These are phyloP conservation scores for Entomobrya proxima DNA, from an alignment of 2,888 invertebrate genomes.

Conservation along the genomic window DNA sequence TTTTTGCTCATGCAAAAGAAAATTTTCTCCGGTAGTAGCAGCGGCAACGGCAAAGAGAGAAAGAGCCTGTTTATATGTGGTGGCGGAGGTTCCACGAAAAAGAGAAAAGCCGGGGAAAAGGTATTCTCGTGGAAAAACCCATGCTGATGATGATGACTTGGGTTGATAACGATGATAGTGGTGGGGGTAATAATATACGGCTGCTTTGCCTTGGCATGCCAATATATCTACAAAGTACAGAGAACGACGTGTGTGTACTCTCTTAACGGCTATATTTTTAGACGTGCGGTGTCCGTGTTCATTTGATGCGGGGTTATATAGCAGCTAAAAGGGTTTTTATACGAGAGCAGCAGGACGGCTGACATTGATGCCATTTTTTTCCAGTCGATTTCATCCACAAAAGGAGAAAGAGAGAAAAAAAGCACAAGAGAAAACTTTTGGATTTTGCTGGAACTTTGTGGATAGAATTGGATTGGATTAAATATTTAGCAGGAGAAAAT, in stretches of 20 bases:
- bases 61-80: background rate
- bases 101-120: conserved; percentile 25
- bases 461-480: conserved; percentile 37
- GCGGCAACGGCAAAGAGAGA: background rate
- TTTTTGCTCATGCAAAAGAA: conserved; percentile 22
- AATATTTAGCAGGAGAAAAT: conserved; percentile 37
- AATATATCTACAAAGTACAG: background rate
- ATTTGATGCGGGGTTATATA: background rate
- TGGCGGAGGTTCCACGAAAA: background rate
- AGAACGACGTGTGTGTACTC: background rate
- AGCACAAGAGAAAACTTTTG: conserved; percentile 5
- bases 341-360: conserved; percentile 18
- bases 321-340: background rate
- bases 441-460: conserved; percentile 13
- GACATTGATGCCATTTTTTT: conserved; percentile 49
- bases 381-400: conserved; percentile 29
- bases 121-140: conserved; percentile 45
- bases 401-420: conserved; percentile 13
- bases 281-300: background rate
- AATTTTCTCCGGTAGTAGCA: background rate
- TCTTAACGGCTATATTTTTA: background rate
- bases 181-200: conserved; percentile 13
- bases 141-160: conserved; percentile 7
- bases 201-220: conserved; percentile 1
- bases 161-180: background rate